These are phyloP conservation scores for Trididemnum nubilum DNA, from an alignment of 23 tunicate species.

Conservation along the genomic window DNA sequence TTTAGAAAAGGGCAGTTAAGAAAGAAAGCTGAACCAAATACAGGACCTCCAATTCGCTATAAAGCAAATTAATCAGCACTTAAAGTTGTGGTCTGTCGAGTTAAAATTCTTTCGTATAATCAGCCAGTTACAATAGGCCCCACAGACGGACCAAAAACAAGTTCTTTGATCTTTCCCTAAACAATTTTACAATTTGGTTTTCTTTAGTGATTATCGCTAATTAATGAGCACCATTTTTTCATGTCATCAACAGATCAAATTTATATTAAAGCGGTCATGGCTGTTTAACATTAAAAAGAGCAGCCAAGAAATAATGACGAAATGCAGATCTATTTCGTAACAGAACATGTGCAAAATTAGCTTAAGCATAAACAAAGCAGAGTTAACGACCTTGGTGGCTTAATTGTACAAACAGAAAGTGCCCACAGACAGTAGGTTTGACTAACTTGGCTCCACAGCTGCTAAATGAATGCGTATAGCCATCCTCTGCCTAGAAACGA, in stretches of 20 bases:
- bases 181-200: neutral
- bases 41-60: neutral
- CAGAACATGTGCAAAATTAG: too few relatives aligned
- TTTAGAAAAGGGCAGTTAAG: neutral
- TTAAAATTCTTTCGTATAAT: constrained; percentile 25
- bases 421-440: too few relatives aligned
- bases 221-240: neutral
- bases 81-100: neutral
- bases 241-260: constrained; percentile 14
- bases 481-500: too few relatives aligned
- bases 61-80: neutral
- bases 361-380: too few relatives aligned
- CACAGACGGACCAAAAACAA: neutral
- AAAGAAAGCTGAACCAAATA: neutral
- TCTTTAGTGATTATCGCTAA: constrained; percentile 34
- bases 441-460: too few relatives aligned
- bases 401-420: too few relatives aligned
- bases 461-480: too few relatives aligned
- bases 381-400: too few relatives aligned
- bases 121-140: neutral
- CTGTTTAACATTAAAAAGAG: too few relatives aligned
- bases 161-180: constrained; percentile 31
- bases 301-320: too few relatives aligned
- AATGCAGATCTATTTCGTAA: too few relatives aligned
- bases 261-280: too few relatives aligned